Evolutionary conservation across 2,797 vertebrate species (phyloP), one percentile per base, ranked within the genome.

Genomic region (Chloroceryle amazona): DNA sequence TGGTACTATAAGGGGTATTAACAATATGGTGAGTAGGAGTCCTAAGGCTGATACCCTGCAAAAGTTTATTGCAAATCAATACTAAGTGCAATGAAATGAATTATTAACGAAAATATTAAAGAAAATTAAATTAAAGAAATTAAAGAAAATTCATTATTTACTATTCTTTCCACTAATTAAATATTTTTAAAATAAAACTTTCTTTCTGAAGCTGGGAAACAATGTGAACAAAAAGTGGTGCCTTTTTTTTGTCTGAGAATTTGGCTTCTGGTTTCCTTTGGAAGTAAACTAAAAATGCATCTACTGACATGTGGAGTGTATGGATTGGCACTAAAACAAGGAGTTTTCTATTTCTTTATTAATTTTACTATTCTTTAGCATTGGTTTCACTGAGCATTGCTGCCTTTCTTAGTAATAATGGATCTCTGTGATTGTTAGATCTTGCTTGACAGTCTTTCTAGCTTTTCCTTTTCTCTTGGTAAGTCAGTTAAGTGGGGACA

Each of bases 1-100:
- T 47, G 39, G 22, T 75, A 58, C 33, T 78, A 52, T 67, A 58
- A 92, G 81, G 60, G 44, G 67, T 84, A 88, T 72, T 91, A 81
- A 37, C 83, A 93, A 29, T 90, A 58, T 85, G 66, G 29, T 87
- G 79, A 89, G 41, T 81, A 76, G 49, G 42, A 95, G 35, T 90
- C 33, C 66, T 62, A 76, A 87, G n/a, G 81, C 51, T 90, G 80
- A 73, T 67, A 88, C 4, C 42, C 42, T 62, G 39, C 41, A 80
- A 19, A 81, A 89, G 18, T 52, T 82, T 41, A 51, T n/a, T 13
- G 5, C 25, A 85, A 79, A 93, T 63, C 42, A 62, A 86, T 87
- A 88, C 23, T 52, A 85, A 91, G 11, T 7, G 21, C 37, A n/a
- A 37, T 67, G 6, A 23, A 47, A 47, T 47, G 25, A 28, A 16